Percentiles rank a stretch among this genome's conserved stretches.
These are phyloP conservation scores for Boleophthalmus pectinirostris DNA, from an alignment of 2,113 vertebrate species.

Conservation along the genomic window DNA sequence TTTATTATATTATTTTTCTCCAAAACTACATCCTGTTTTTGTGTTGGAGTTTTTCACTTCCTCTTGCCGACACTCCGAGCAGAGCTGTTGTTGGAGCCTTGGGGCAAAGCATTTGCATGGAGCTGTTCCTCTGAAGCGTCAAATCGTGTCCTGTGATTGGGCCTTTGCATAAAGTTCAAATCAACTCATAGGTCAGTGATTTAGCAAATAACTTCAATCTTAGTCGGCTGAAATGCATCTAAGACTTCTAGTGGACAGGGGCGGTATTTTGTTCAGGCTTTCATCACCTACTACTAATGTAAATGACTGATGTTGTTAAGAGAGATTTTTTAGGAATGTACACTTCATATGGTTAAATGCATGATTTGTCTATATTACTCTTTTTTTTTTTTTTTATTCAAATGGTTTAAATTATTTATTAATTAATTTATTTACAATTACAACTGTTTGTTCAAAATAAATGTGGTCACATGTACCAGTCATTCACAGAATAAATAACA, in stretches of 20 bases:
- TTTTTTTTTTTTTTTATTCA: neutral
- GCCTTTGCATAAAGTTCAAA: conserved; percentile 4
- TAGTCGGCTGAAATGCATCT: neutral
- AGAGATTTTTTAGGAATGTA: too few relatives aligned
- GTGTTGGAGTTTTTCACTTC: neutral
- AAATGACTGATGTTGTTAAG: too few relatives aligned
- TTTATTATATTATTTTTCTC: neutral
- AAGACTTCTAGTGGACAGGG: neutral
- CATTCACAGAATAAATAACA: too few relatives aligned
- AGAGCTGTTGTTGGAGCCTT: neutral
- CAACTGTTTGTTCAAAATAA: too few relatives aligned
- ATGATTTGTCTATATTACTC: neutral
- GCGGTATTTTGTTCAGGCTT: neutral
- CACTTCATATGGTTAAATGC: neutral
- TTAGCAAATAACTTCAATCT: neutral
- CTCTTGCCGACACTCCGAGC: neutral
- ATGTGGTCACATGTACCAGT: too few relatives aligned
- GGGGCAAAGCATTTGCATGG: neutral
- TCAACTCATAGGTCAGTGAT: neutral
- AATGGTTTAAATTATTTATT: too few relatives aligned
- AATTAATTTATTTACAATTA: too few relatives aligned
- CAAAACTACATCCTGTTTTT: neutral
- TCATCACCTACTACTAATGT: neutral
- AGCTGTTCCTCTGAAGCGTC: neutral
- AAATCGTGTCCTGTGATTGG: neutral